A percentile compares a stretch with the other conserved stretches of the same genome.
These are phyloP conservation scores for Norana najaformis DNA, from an alignment of 2,888 invertebrate genomes.

Conservation along the genomic window DNA sequence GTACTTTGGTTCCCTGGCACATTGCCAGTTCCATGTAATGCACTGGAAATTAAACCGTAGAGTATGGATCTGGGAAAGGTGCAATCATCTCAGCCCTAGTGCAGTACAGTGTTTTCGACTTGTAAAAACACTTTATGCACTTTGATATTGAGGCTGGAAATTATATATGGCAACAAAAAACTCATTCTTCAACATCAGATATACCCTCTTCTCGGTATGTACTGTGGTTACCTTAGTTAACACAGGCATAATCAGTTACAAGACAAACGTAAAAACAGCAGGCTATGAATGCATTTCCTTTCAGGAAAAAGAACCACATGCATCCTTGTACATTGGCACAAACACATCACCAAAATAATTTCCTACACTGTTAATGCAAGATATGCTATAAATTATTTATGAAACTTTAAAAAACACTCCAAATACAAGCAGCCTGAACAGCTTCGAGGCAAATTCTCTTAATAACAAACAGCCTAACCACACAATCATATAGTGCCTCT, in stretches of 20 bases:
- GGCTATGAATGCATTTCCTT: background rate
- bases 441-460: background rate
- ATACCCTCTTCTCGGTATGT: background rate
- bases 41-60: background rate
- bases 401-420: background rate
- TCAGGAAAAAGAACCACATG: background rate
- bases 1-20: background rate
- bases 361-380: background rate
- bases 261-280: background rate
- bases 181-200: background rate
- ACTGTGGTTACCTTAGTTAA: background rate
- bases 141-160: background rate
- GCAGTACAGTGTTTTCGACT: background rate
- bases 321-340: background rate
- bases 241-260: too few relatives aligned
- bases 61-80: background rate
- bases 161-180: background rate
- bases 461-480: too few relatives aligned
- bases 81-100: background rate
- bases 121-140: too few relatives aligned
- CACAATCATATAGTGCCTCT: too few relatives aligned
- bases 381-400: background rate
- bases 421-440: background rate
- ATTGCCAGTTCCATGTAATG: background rate
- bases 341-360: background rate